Percentiles rank a stretch among this genome's conserved stretches.
Evolutionary conservation across 2,113 vertebrate genomes (phyloP).

Genomic region (Ictalurus punctatus): DNA sequence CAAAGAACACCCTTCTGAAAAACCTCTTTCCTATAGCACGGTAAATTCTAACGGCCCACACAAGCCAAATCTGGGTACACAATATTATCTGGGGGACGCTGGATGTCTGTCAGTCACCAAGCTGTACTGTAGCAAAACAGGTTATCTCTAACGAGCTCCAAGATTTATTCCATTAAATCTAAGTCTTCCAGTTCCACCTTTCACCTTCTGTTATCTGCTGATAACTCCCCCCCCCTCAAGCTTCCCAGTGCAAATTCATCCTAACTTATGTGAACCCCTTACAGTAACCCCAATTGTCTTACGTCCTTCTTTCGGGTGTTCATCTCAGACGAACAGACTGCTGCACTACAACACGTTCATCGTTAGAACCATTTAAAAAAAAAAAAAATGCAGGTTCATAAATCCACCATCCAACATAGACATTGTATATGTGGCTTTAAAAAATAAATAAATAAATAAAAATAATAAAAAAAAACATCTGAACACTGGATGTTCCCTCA

Average conservation of each 20-base stretch:
- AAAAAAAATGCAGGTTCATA: neutral
- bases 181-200: neutral
- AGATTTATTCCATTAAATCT: neutral
- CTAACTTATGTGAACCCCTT: neutral
- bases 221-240: too few relatives aligned
- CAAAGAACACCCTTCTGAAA: neutral
- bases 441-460: neutral
- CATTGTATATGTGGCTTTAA: slow-evolving; percentile 16
- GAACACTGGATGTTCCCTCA: neutral
- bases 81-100: too few relatives aligned
- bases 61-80: neutral
- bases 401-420: neutral
- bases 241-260: neutral
- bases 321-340: neutral
- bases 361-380: neutral
- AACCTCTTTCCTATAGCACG: neutral
- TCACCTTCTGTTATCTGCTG: neutral
- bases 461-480: neutral
- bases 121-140: neutral
- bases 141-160: neutral
- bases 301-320: neutral
- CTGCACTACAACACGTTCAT: neutral
- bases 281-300: neutral
- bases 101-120: neutral
- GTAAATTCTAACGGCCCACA: neutral